Conservation (phyloP, 1,140 invertebrate species). For the Lethocerus indicus region DNA sequence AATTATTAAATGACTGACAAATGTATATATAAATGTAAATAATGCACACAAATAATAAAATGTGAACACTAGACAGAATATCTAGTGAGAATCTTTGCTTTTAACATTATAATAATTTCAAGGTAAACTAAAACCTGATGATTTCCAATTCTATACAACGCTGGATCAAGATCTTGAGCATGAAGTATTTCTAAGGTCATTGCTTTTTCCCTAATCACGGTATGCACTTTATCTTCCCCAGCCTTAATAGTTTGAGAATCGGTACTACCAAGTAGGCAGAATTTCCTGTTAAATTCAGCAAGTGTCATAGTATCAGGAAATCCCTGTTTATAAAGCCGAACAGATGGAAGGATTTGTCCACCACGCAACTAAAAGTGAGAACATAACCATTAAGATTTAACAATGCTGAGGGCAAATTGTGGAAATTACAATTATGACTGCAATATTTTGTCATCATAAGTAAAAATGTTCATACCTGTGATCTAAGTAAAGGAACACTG, state of each 20-base stretch:
- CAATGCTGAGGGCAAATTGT: no score
- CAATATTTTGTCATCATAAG: no score
- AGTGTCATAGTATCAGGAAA: conserved; percentile 81
- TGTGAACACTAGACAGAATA: no score
- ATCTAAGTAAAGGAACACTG: conserved; percentile 69
- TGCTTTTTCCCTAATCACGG: conserved; percentile 39
- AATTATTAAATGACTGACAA: no score
- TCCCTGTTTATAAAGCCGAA: conserved; percentile 80
- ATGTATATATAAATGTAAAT: no score
- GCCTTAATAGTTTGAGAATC: conserved; percentile 30
- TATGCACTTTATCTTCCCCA: conserved; percentile 27
- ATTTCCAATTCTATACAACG: conserved; percentile 73
- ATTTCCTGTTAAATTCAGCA: conserved; percentile 71
- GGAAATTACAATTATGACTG: no score
- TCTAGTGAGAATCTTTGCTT: no score
- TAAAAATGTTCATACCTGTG: conserved; percentile 39
- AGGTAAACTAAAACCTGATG: conserved; percentile 75
- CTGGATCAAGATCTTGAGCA: conserved; percentile 69
- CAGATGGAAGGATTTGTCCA: conserved; percentile 73
- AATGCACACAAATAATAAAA: no score
- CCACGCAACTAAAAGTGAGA: conserved; percentile 56
- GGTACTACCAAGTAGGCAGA: conserved; percentile 57
- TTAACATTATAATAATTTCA: no score
- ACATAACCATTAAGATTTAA: no score
- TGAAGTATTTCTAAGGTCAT: conserved; percentile 65